Evolutionary conservation across 53 echinoderm and acorn worm species (phyloP).

Genomic region (Mesocentrotus franciscanus): DNA sequence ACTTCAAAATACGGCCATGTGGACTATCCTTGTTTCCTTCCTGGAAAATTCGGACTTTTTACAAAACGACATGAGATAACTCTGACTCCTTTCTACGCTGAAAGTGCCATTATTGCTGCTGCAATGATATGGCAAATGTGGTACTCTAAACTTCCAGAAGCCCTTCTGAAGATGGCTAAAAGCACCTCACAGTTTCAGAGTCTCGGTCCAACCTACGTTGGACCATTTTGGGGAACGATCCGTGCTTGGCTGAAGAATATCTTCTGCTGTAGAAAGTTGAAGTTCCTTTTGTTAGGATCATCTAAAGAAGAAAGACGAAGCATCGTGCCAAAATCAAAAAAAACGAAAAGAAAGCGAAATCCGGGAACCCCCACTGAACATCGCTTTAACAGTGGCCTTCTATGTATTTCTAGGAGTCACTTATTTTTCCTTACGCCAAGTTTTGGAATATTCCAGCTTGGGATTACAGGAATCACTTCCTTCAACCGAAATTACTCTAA

Average conservation of each 20-base stretch:
- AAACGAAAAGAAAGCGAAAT: background rate
- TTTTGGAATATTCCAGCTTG: background rate
- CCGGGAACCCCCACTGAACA: background rate
- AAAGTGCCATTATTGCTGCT: slow-evolving; percentile 41
- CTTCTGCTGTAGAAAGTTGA: background rate
- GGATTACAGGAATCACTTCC: background rate
- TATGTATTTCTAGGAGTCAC: background rate
- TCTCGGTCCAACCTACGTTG: background rate
- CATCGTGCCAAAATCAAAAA: background rate
- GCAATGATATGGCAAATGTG: slow-evolving; percentile 36
- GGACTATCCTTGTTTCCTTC: slow-evolving; percentile 28
- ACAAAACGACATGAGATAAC: background rate
- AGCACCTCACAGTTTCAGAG: background rate
- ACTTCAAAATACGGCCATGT: background rate
- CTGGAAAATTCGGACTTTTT: slow-evolving; percentile 1
- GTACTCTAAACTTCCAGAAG: background rate
- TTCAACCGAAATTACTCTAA: background rate
- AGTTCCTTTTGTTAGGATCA: no score
- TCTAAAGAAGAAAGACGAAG: background rate
- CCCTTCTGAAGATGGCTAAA: background rate
- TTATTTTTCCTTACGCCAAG: background rate
- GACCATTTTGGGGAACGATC: background rate
- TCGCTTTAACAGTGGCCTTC: background rate
- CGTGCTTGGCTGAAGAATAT: background rate
- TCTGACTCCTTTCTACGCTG: slow-evolving; percentile 50